Percentiles rank a stretch among this genome's conserved stretches.
These are phyloP conservation scores for Nannoperca obscura DNA, from an alignment of 2,797 vertebrate species.

Conservation along the genomic window DNA sequence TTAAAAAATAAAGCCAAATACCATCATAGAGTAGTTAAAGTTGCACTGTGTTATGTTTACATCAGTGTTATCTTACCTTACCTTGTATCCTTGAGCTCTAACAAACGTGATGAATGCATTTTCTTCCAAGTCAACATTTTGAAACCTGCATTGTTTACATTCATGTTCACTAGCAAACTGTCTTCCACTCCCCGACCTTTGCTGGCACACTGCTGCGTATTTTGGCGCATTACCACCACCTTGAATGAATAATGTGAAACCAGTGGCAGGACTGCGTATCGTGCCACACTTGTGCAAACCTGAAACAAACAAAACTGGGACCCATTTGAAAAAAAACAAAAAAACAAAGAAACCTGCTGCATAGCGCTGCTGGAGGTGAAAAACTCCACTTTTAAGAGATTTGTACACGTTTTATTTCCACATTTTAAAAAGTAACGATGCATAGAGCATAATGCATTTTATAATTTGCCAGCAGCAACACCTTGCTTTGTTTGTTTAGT, in stretches of 20 bases:
- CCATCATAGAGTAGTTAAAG: neutral
- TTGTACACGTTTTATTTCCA: neutral
- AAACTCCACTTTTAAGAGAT: neutral
- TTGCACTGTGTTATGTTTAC: neutral
- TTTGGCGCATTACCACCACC: neutral
- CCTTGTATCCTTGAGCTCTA: neutral
- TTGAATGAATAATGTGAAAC: too few species aligned
- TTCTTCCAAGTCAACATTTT: too few species aligned
- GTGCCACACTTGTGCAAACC: neutral
- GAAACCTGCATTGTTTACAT: neutral
- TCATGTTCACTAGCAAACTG: neutral
- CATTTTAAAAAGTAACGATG: neutral
- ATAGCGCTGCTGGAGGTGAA: neutral
- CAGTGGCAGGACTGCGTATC: neutral
- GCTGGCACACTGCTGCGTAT: neutral
- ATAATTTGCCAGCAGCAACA: neutral
- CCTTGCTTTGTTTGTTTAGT: neutral
- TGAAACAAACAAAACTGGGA: neutral
- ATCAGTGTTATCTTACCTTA: neutral
- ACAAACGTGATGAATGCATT: neutral
- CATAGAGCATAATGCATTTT: neutral
- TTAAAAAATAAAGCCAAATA: neutral
- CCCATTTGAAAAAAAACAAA: too few species aligned
- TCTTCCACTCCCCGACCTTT: neutral
- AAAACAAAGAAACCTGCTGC: too few species aligned